Evolutionary conservation across 2,797 vertebrate genomes (phyloP).

Genomic region (Lepus oiostolus): DNA sequence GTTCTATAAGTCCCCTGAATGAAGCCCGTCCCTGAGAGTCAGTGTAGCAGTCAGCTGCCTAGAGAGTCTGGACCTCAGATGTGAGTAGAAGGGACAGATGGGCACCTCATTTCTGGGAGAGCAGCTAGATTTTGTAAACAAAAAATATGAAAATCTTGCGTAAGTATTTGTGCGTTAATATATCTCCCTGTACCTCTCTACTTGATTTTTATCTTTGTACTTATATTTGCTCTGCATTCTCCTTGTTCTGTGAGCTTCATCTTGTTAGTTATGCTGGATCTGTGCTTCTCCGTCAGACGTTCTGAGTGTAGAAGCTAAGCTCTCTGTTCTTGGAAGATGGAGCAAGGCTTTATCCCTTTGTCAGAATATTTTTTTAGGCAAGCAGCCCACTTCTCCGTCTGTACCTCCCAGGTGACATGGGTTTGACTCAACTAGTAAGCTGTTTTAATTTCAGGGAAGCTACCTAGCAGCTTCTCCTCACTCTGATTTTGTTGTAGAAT

Average conservation of each 20-base stretch:
- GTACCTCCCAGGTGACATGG: neutral
- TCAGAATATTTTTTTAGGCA: neutral
- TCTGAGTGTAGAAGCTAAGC: neutral
- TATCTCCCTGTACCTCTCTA: neutral
- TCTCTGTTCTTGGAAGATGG: neutral
- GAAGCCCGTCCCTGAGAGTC: neutral
- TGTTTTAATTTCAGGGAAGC: constrained; percentile 63
- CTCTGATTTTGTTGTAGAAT: constrained; percentile 88
- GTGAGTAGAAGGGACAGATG: neutral
- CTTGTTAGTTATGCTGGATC: neutral
- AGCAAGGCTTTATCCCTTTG: neutral
- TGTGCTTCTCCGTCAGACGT: neutral
- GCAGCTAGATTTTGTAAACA: neutral
- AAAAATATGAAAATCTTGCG: neutral
- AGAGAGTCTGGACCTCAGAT: neutral
- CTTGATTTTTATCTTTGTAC: neutral
- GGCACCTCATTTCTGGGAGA: neutral
- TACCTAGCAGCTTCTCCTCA: neutral
- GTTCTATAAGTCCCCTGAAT: constrained; percentile 9
- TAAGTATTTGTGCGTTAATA: neutral
- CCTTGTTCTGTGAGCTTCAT: neutral
- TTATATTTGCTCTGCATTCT: constrained; percentile 25
- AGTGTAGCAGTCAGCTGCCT: neutral
- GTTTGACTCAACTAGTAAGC: neutral
- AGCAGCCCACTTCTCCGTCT: neutral